Evolutionary conservation across 1,140 invertebrate species (phyloP).

Genomic region (Aphaenogaster floridana): DNA sequence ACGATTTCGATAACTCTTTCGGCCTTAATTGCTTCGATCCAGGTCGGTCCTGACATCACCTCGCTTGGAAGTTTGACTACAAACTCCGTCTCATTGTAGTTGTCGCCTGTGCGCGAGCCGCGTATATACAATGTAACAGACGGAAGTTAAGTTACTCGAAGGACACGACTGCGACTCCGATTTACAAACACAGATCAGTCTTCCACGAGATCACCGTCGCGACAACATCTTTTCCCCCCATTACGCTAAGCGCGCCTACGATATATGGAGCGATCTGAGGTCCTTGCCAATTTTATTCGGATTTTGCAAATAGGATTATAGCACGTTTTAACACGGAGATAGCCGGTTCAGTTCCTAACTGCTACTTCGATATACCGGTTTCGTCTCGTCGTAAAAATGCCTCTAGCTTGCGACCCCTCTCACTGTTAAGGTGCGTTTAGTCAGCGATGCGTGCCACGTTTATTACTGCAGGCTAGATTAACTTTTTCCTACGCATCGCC

Average conservation of each 20-base stretch:
- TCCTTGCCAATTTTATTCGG: neutral
- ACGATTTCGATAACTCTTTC: neutral
- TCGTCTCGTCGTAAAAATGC: conserved; percentile 24
- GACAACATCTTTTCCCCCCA: neutral
- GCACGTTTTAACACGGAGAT: conserved; percentile 2
- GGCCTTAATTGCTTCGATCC: neutral
- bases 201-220: neutral
- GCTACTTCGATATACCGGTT: conserved; percentile 29
- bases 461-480: neutral
- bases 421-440: conserved; percentile 26
- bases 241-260: neutral
- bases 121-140: conserved; percentile 12
- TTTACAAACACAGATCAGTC: conserved; percentile 40
- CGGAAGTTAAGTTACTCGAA: conserved; percentile 49
- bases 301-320: conserved; percentile 24
- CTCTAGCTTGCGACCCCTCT: conserved; percentile 18
- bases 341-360: conserved; percentile 12
- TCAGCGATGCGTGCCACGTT: conserved; percentile 24
- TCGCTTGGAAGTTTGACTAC: neutral
- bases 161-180: conserved; percentile 56
- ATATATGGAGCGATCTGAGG: neutral
- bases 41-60: conserved; percentile 4
- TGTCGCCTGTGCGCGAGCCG: neutral
- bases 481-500: neutral
- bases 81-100: neutral